These are phyloP conservation scores for Pristionchus arcanus DNA, from an alignment of 2,888 invertebrate genomes.

Conservation along the genomic window DNA sequence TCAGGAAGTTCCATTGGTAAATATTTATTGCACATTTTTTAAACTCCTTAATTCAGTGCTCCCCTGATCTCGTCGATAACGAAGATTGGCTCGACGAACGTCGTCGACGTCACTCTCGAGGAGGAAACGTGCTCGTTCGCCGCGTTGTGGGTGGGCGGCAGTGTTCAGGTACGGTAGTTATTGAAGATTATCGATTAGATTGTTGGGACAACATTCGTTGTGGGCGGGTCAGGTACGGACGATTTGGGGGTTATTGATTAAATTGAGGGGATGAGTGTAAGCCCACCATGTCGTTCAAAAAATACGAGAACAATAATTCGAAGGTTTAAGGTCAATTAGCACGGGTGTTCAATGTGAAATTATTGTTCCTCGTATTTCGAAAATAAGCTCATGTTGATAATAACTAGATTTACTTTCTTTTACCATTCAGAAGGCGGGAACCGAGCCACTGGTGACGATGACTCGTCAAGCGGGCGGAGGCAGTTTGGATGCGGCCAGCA, in stretches of 20 bases:
- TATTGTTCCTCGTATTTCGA: too few species aligned
- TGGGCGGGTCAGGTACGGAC: not conserved
- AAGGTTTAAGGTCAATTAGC: too few species aligned
- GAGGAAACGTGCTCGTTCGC: slow-evolving; percentile 73
- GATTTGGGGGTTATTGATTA: too few species aligned
- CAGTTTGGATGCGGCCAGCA: slow-evolving; percentile 70
- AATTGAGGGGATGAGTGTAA: not conserved
- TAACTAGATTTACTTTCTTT: too few species aligned
- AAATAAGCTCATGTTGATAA: too few species aligned
- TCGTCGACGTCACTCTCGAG: slow-evolving; percentile 70
- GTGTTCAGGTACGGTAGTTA: slow-evolving; percentile 34
- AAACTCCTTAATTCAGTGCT: slow-evolving; percentile 59
- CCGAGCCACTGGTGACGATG: slow-evolving; percentile 45
- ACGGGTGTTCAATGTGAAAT: too few species aligned
- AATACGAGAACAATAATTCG: too few species aligned
- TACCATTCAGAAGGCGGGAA: not conserved
- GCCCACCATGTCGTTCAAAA: too few species aligned
- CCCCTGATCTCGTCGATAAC: slow-evolving; percentile 71
- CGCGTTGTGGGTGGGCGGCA: slow-evolving; percentile 69
- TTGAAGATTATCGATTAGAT: not conserved
- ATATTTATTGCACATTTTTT: not conserved
- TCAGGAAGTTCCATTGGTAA: too few species aligned
- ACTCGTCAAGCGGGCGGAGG: slow-evolving; percentile 64
- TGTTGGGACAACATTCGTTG: not conserved
- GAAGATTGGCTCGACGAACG: slow-evolving; percentile 71